These are phyloP conservation scores for Tipula confusa DNA, from an alignment of 2,888 invertebrate genomes.

Conservation along the genomic window DNA sequence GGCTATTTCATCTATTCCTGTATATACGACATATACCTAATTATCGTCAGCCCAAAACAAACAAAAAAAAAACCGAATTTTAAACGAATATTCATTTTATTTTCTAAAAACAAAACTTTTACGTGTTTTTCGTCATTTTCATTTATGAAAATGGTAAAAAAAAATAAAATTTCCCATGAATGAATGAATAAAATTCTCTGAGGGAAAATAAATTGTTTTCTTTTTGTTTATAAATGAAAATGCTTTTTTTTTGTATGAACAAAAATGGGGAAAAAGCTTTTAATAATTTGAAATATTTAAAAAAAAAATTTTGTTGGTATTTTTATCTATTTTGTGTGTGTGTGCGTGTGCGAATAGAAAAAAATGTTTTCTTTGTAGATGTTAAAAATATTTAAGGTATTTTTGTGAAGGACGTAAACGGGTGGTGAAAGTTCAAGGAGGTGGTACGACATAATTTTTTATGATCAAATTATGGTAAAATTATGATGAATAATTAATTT, in stretches of 20 bases:
- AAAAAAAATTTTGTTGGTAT: not conserved
- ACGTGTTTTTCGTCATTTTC: not conserved
- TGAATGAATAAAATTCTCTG: not conserved
- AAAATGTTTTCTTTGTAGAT: not conserved
- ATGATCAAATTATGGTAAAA: not conserved
- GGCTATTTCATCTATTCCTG: not conserved
- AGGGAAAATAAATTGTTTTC: not conserved
- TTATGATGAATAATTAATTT: not conserved
- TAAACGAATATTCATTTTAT: not conserved
- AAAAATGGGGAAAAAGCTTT: not conserved
- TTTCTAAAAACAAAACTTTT: not conserved
- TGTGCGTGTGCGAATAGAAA: not conserved
- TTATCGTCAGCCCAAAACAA: not conserved
- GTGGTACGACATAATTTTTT: not conserved
- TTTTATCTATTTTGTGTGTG: not conserved
- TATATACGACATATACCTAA: not conserved
- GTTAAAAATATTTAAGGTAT: not conserved
- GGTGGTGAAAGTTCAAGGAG: not conserved
- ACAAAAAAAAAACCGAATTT: too few relatives aligned
- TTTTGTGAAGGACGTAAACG: not conserved
- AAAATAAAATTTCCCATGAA: not conserved
- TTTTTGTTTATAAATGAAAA: not conserved
- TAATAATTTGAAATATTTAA: slow-evolving; percentile 6
- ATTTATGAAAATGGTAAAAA: not conserved
- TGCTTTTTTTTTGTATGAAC: not conserved